Percentiles rank a stretch among this genome's conserved stretches.
These are phyloP conservation scores for Stenurella melanura DNA, from an alignment of 2,888 invertebrate genomes.

Conservation along the genomic window DNA sequence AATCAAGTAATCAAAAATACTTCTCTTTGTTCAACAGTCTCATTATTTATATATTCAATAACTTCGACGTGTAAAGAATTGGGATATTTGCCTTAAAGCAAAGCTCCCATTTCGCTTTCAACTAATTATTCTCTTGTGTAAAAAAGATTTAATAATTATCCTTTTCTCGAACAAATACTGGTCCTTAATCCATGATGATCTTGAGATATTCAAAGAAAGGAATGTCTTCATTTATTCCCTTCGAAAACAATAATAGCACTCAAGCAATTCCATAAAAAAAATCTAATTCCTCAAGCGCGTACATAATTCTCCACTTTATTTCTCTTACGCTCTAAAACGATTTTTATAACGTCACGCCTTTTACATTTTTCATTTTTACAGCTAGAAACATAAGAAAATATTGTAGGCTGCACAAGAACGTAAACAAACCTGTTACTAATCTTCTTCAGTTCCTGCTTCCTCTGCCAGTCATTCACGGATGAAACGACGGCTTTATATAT, in stretches of 20 bases:
- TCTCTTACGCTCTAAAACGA: not conserved
- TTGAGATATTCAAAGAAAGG: not conserved
- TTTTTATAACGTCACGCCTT: slow-evolving; percentile 9
- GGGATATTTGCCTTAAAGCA: too few relatives aligned
- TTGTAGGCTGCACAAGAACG: slow-evolving; percentile 7
- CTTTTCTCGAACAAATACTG: not conserved
- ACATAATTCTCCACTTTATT: slow-evolving; percentile 24
- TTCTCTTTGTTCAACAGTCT: too few relatives aligned
- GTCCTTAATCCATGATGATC: not conserved
- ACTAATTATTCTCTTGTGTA: not conserved
- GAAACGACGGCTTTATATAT: slow-evolving; percentile 83
- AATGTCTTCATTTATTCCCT: slow-evolving; percentile 11
- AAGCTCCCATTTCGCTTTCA: too few relatives aligned
- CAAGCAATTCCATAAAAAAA: slow-evolving; percentile 3
- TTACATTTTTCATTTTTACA: slow-evolving; percentile 16
- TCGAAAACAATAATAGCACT: not conserved
- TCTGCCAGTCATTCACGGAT: slow-evolving; percentile 84
- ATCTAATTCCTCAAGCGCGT: not conserved
- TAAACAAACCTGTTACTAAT: slow-evolving; percentile 59
- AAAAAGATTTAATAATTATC: not conserved
- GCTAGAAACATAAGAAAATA: not conserved
- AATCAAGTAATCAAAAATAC: too few relatives aligned
- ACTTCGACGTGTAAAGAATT: too few relatives aligned
- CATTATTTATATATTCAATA: too few relatives aligned
- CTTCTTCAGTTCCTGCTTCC: slow-evolving; percentile 74